Evolutionary conservation across 2,888 invertebrate species (phyloP).

Genomic region (Abrostola triplasia): DNA sequence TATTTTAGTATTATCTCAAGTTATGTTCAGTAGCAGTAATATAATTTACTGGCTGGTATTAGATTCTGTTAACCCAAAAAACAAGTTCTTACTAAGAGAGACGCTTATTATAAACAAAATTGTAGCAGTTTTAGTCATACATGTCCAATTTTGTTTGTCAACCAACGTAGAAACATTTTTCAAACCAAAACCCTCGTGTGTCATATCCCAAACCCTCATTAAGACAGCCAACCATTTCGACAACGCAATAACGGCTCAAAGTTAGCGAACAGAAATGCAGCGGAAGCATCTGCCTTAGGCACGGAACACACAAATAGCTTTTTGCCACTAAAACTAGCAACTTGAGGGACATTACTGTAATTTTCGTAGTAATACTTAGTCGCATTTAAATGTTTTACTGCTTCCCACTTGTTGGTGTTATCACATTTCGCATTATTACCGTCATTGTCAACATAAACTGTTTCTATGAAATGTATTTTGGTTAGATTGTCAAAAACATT

Average conservation of each 20-base stretch:
- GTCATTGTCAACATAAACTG: too few relatives aligned
- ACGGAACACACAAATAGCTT: slow-evolving; percentile 36
- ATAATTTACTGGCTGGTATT: background rate
- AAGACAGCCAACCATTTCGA: slow-evolving; percentile 43
- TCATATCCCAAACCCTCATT: slow-evolving; percentile 35
- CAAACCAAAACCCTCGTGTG: slow-evolving; percentile 17
- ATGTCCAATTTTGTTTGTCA: background rate
- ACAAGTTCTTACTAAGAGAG: background rate
- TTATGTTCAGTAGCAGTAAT: slow-evolving; percentile 1
- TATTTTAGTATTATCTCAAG: background rate
- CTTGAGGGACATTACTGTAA: slow-evolving; percentile 27
- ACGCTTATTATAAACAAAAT: background rate
- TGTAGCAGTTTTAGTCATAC: background rate
- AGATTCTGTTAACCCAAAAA: background rate
- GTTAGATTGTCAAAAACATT: too few relatives aligned
- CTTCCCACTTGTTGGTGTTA: slow-evolving; percentile 8
- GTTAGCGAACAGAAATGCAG: slow-evolving; percentile 37
- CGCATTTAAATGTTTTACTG: slow-evolving; percentile 21
- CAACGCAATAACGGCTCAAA: slow-evolving; percentile 48
- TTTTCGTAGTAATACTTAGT: slow-evolving; percentile 20
- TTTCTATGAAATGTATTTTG: too few relatives aligned
- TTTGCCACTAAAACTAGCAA: slow-evolving; percentile 13
- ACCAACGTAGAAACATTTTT: background rate
- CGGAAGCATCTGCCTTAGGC: slow-evolving; percentile 39
- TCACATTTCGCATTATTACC: background rate